Percentiles rank a stretch among this genome's conserved stretches.
phyloP scores from a whole-genome alignment of 2,113 vertebrate species.

The Rattus rattus region DNA sequence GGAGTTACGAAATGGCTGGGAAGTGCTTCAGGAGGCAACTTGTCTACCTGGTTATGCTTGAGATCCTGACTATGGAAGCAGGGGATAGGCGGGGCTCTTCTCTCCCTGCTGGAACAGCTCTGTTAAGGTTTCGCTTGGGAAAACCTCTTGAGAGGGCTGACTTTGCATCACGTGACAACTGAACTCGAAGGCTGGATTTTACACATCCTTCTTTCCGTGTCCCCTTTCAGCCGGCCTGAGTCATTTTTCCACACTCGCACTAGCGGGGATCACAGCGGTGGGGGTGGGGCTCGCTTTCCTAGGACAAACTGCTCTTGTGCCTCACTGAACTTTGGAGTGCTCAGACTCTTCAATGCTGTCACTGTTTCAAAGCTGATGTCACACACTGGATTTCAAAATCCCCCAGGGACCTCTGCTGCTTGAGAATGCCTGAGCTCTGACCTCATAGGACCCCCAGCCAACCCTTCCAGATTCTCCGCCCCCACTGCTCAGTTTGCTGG shows the following conservation, averaged over 20 bases:
- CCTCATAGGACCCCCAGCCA: neutral
- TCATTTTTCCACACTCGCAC: neutral
- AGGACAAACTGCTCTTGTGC: neutral
- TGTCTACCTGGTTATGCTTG: neutral
- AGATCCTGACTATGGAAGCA: neutral
- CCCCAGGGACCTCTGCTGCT: neutral
- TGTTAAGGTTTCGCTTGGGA: neutral
- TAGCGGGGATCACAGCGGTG: neutral
- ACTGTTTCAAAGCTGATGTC: neutral
- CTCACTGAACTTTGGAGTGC: neutral
- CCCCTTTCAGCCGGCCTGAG: neutral
- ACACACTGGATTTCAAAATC: neutral
- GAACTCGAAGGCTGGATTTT: neutral
- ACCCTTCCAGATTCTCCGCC: neutral
- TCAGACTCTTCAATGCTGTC: neutral
- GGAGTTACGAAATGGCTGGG: neutral
- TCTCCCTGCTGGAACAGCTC: constrained; percentile 10
- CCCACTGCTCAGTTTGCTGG: neutral
- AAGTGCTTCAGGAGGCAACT: neutral
- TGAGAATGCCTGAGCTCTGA: neutral
- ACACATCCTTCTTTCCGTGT: neutral
- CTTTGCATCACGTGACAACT: neutral
- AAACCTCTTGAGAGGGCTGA: neutral
- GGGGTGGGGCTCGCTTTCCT: neutral
- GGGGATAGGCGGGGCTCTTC: neutral